These are phyloP conservation scores for Diaphora mendica DNA, from an alignment of 2,888 invertebrate species.

Conservation along the genomic window DNA sequence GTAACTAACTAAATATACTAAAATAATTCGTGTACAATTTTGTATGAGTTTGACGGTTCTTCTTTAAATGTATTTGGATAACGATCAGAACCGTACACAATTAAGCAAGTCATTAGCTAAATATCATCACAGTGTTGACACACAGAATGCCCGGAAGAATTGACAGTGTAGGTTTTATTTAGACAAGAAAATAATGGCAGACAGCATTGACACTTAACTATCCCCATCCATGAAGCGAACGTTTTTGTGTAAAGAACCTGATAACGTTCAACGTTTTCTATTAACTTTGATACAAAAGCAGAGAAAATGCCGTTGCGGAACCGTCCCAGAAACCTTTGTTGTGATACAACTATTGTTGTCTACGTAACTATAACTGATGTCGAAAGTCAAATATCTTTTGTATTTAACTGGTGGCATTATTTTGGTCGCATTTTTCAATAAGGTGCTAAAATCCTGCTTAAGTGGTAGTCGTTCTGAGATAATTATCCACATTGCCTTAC, in stretches of 20 bases:
- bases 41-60: neutral
- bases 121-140: too few relatives aligned
- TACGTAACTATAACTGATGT: constrained; percentile 61
- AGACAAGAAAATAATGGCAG: constrained; percentile 45
- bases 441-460: constrained; percentile 4
- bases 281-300: constrained; percentile 73
- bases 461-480: constrained; percentile 15
- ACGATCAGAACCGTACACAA: neutral
- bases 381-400: constrained; percentile 56
- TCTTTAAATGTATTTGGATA: neutral
- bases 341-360: constrained; percentile 74
- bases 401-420: constrained; percentile 29
- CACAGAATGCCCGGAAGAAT: too few relatives aligned
- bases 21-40: neutral
- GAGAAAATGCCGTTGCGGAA: constrained; percentile 75
- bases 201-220: constrained; percentile 58
- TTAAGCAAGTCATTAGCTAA: neutral
- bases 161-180: constrained; percentile 7
- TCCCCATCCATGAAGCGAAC: constrained; percentile 50
- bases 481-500: constrained; percentile 28
- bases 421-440: neutral
- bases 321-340: constrained; percentile 78
- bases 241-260: constrained; percentile 62
- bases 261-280: constrained; percentile 73
- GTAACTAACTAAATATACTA: too few relatives aligned